A percentile compares a stretch with the other conserved stretches of the same genome.
phyloP scores from a whole-genome alignment of 2,888 invertebrate species.

The Sipha maydis region DNA sequence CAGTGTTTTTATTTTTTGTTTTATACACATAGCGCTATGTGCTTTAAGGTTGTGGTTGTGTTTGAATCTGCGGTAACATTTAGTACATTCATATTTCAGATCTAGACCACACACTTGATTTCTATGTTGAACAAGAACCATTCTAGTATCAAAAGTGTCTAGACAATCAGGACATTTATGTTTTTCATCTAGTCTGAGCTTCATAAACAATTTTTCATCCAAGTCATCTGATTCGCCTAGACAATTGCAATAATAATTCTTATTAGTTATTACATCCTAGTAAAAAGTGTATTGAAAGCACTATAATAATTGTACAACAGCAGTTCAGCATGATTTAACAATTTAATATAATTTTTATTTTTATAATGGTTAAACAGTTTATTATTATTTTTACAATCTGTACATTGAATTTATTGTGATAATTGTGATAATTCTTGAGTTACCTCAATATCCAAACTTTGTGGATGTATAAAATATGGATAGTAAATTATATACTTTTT shows the following conservation, averaged over 20 bases:
- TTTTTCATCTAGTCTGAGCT: conserved; percentile 45
- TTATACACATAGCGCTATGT: conserved; percentile 28
- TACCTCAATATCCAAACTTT: too few relatives aligned
- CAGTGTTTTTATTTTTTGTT: conserved; percentile 25
- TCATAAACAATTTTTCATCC: conserved; percentile 58
- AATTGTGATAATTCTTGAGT: too few relatives aligned
- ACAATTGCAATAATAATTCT: conserved; percentile 5
- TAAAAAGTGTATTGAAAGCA: conserved; percentile 11
- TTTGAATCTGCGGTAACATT: conserved; percentile 52
- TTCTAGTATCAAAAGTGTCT: conserved; percentile 11
- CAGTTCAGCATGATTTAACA: too few relatives aligned
- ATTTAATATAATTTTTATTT: too few relatives aligned
- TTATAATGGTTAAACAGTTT: too few relatives aligned
- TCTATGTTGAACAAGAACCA: neutral
- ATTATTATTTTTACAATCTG: too few relatives aligned
- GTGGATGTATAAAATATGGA: too few relatives aligned
- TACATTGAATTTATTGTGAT: too few relatives aligned
- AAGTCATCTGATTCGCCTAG: conserved; percentile 24
- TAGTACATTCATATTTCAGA: conserved; percentile 25
- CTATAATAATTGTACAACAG: neutral
- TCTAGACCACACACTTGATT: conserved; percentile 42
- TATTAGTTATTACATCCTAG: neutral
- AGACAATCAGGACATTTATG: conserved; percentile 55
- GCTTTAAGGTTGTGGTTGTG: conserved; percentile 41
- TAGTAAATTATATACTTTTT: too few relatives aligned